Evolutionary conservation across 2,113 vertebrate species (phyloP).

Genomic region (Athene noctua): DNA sequence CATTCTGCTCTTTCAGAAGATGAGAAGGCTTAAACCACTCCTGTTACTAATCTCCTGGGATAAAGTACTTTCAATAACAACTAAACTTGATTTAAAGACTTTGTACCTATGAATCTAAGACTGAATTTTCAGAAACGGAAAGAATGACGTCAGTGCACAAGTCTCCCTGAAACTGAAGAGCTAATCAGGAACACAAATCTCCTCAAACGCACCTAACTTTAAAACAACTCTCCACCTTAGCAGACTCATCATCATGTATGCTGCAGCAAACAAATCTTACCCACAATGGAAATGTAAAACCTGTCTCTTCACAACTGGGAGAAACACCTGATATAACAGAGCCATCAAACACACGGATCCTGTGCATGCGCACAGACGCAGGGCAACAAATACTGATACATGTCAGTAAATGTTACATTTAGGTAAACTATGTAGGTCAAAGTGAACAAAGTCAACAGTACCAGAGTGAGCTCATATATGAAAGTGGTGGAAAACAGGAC

Average conservation of each 20-base stretch:
- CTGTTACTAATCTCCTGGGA: neutral
- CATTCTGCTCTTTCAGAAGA: neutral
- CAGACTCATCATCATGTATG: neutral
- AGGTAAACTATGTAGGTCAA: neutral
- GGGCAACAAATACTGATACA: neutral
- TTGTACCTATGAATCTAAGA: neutral
- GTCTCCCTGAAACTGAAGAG: neutral
- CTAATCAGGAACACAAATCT: neutral
- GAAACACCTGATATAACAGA: neutral
- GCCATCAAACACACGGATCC: neutral
- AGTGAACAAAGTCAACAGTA: neutral
- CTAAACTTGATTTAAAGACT: neutral
- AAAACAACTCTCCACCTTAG: neutral
- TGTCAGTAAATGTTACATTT: too few relatives aligned
- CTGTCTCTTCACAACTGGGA: neutral
- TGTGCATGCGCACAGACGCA: rapidly evolving
- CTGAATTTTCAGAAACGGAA: neutral
- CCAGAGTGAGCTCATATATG: neutral
- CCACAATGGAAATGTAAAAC: neutral
- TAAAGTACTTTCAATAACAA: neutral
- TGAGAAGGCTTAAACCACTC: neutral
- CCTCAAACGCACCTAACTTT: neutral
- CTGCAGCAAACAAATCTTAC: neutral
- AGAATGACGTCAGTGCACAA: neutral
- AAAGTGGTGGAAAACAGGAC: neutral